Conservation (phyloP, 2,797 vertebrate species). For the Squalus acanthias region DNA sequence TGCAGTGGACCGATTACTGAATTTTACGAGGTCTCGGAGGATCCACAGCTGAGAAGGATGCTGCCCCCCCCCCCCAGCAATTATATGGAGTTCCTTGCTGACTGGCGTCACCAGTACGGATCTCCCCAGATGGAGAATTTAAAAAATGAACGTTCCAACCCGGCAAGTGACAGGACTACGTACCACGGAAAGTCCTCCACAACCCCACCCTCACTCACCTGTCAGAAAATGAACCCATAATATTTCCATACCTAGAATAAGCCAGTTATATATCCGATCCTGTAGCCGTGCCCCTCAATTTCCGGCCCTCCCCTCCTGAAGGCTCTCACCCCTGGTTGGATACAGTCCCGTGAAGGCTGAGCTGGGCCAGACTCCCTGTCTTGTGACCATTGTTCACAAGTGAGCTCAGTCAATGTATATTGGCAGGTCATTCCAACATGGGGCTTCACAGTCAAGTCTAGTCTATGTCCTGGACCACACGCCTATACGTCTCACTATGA, state of each 20-base stretch:
- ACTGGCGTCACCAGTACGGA: not conserved
- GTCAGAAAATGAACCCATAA: not conserved
- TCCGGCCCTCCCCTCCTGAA: not conserved
- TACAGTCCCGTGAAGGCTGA: not conserved
- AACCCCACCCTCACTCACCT: not conserved
- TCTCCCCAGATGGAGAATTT: not conserved
- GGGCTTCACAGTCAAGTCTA: not conserved
- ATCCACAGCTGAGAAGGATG: not conserved
- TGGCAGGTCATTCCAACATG: not conserved
- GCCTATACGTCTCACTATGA: not conserved
- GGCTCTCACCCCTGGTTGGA: not conserved
- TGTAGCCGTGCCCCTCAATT: not conserved
- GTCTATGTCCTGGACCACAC: not conserved
- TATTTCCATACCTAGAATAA: not conserved
- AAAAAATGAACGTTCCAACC: not conserved
- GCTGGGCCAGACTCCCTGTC: not conserved
- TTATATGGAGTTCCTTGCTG: not conserved
- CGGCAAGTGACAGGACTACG: not conserved
- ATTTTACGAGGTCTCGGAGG: not conserved
- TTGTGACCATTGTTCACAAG: not conserved
- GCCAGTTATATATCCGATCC: not conserved
- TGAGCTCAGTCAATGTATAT: not conserved
- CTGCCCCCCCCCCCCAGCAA: not conserved
- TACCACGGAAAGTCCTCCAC: not conserved
- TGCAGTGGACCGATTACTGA: not conserved